Evolutionary conservation across 2,888 invertebrate species (phyloP).

Genomic region (Stomorhina lunata): DNA sequence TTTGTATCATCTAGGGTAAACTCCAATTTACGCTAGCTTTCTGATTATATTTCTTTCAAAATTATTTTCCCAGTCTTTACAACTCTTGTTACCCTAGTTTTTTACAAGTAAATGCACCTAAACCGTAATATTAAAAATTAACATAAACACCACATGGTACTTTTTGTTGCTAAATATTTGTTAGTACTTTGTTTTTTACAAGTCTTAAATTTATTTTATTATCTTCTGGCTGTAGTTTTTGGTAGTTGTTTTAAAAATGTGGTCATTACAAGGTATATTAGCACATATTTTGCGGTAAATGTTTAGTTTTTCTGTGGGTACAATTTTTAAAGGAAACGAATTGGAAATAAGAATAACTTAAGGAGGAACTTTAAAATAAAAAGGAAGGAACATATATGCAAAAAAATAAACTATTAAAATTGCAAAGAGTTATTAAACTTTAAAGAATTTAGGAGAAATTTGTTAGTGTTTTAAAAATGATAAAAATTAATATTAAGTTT

Average conservation of each 20-base stretch:
- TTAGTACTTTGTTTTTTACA: not conserved
- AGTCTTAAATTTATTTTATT: constrained; percentile 8
- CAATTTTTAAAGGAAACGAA: not conserved
- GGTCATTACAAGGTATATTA: constrained; percentile 12
- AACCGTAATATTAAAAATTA: constrained; percentile 43
- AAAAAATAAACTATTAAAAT: no score
- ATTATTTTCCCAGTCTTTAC: no score
- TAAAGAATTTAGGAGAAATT: no score
- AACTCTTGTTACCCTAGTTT: not conserved
- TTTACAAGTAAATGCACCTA: not conserved
- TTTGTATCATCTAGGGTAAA: no score
- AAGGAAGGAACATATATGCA: not conserved
- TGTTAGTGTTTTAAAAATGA: no score
- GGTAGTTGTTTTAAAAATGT: not conserved
- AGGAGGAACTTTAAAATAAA: not conserved
- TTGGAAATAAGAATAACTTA: not conserved
- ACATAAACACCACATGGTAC: constrained; percentile 31
- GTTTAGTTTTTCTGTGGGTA: not conserved
- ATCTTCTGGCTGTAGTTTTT: not conserved
- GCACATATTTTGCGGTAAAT: constrained; percentile 44
- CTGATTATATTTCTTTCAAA: no score
- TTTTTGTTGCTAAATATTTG: not conserved
- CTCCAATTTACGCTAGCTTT: no score
- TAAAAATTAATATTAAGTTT: no score
- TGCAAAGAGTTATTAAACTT: not conserved